Percentiles rank a stretch among this genome's conserved stretches.
Evolutionary conservation across 2,113 vertebrate genomes (phyloP).

Genomic region (Loxodonta africana): DNA sequence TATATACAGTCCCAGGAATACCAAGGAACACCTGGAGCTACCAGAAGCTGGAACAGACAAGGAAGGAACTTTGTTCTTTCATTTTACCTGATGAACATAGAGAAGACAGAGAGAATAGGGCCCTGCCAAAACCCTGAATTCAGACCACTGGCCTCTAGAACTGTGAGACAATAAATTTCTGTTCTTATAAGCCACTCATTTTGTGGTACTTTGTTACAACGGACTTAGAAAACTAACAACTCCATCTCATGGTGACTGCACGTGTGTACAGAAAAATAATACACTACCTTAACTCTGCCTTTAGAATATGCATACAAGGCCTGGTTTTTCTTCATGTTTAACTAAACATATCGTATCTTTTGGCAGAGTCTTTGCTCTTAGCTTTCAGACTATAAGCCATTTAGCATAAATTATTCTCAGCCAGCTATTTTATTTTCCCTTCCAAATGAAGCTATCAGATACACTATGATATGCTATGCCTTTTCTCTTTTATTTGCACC

Average conservation of each 20-base stretch:
- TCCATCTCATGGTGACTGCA: background rate
- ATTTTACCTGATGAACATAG: too few species aligned
- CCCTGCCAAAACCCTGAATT: background rate
- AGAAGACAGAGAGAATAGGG: background rate
- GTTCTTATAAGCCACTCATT: background rate
- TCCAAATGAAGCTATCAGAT: background rate
- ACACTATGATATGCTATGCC: background rate
- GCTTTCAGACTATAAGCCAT: background rate
- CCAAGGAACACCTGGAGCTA: background rate
- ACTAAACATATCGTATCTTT: background rate
- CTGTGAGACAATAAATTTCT: background rate
- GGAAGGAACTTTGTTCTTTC: too few species aligned
- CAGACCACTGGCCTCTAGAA: background rate
- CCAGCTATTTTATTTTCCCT: background rate
- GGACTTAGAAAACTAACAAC: background rate
- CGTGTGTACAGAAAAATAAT: background rate
- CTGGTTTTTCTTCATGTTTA: background rate
- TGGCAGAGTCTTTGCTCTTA: background rate
- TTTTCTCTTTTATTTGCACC: background rate
- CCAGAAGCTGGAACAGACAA: background rate
- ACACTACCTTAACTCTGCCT: background rate
- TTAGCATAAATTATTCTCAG: background rate
- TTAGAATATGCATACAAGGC: background rate
- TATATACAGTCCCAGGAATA: background rate
- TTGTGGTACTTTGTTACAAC: background rate